These are phyloP conservation scores for Lithophane leautieri DNA, from an alignment of 2,888 invertebrate species.

Conservation along the genomic window DNA sequence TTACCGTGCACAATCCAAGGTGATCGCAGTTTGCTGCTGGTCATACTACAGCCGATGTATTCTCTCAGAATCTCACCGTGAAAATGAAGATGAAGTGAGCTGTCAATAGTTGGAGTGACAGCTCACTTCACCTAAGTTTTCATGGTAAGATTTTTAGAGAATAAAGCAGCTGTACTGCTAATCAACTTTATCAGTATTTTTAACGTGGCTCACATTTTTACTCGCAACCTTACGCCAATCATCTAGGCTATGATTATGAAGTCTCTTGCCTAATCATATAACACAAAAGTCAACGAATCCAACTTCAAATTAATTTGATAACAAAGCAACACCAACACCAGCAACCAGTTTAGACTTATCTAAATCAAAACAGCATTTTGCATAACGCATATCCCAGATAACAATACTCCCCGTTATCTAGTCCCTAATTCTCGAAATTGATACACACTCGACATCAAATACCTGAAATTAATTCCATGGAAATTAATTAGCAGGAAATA, in stretches of 20 bases:
- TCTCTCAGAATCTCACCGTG: too few relatives aligned
- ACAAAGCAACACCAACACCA: background rate
- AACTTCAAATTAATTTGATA: background rate
- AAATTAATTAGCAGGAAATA: slow-evolving; percentile 52
- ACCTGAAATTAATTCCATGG: slow-evolving; percentile 31
- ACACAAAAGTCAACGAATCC: background rate
- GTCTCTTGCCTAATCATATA: background rate
- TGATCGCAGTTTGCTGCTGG: too few relatives aligned
- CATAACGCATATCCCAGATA: background rate
- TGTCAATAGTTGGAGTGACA: too few relatives aligned
- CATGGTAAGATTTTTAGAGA: too few relatives aligned
- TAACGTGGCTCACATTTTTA: background rate
- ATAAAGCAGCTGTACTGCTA: too few relatives aligned
- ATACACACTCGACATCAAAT: slow-evolving; percentile 10
- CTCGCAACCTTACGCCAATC: background rate
- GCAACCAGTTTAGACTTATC: background rate
- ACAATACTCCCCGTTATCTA: background rate
- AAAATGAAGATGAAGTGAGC: too few relatives aligned
- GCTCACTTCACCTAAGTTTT: too few relatives aligned
- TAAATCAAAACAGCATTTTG: slow-evolving; percentile 2
- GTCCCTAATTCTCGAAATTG: slow-evolving; percentile 10
- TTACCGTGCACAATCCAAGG: background rate
- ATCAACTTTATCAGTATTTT: background rate
- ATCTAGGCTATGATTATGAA: background rate
- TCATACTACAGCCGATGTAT: background rate